phyloP scores from a whole-genome alignment of 1,140 invertebrate genomes.

The Thaumetopoea pityocampa region DNA sequence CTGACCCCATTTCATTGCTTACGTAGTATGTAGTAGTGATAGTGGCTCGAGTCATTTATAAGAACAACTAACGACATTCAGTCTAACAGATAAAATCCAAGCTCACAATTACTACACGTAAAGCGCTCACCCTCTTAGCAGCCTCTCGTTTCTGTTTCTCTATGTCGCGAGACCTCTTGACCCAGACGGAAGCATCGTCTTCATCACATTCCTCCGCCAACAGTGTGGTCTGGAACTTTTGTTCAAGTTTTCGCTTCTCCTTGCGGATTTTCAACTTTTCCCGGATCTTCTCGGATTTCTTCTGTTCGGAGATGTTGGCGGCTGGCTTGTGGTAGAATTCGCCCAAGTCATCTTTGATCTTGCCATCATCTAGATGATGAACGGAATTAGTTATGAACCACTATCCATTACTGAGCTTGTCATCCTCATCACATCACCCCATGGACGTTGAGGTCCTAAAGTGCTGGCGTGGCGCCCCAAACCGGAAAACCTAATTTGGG shows the following conservation, averaged over 20 bases:
- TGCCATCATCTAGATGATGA: slow-evolving; percentile 56
- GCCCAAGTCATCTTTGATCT: slow-evolving; percentile 87
- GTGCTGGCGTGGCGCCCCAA: too few species aligned
- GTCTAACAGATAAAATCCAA: not conserved
- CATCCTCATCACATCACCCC: not conserved
- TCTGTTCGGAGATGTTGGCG: slow-evolving; percentile 86
- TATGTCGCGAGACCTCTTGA: slow-evolving; percentile 86
- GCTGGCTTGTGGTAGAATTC: slow-evolving; percentile 97
- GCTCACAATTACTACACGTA: not conserved
- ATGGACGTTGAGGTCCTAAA: too few species aligned
- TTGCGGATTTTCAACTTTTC: slow-evolving; percentile 86
- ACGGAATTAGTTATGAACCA: not conserved
- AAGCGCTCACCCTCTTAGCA: slow-evolving; percentile 84
- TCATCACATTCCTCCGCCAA: slow-evolving; percentile 77
- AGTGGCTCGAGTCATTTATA: slow-evolving; percentile 6
- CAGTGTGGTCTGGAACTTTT: slow-evolving; percentile 76
- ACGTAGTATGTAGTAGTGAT: too few species aligned
- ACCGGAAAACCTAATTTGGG: too few species aligned
- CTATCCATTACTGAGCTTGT: too few species aligned
- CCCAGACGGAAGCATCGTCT: slow-evolving; percentile 83
- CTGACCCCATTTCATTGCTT: too few species aligned
- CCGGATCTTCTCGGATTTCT: slow-evolving; percentile 87
- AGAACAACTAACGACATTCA: not conserved
- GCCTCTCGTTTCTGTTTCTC: slow-evolving; percentile 91
- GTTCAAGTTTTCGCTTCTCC: slow-evolving; percentile 88